Base-by-base conservation (phyloP, 2,797 vertebrate species). In the Lophius americanus region DNA sequence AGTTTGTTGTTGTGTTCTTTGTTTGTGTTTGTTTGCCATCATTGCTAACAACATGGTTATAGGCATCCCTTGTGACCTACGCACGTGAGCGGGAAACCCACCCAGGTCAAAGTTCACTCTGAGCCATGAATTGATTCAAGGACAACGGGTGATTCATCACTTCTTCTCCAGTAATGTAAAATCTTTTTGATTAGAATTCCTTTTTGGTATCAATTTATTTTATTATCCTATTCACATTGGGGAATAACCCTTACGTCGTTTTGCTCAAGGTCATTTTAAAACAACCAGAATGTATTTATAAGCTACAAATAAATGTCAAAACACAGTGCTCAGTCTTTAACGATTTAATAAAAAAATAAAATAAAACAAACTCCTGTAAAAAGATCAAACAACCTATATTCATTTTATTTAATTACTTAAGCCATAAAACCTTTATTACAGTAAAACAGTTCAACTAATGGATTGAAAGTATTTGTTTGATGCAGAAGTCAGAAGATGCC, bases 171-270 rank as follows among this genome's bases (percentile, higher is more conserved):
- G 54, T 73, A 74, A 81, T 42, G 79, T 75, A 60, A 73, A 68
- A 70, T 53, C 12, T 50, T 36, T 83, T 68, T 73, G 52, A 81
- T 79, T 76, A 54, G 68, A 64, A 65, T 62, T 78, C 73, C 66
- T 74, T 83, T 83, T 84, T 69, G 60, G 70, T 68, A 67, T 82
- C 56, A 64, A 39, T 86, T 79, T 81, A 11, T 65, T 84, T 85
- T 85, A 83, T 84, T 75, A 59, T 50, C 44, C 7, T 11, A 43
- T 10, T 52, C 41, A 41, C 37, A 42, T 66, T 32, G 32, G 8
- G 35, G 5, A 63, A 73, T 59, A 73, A 78, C 64, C 42, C n/a
- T 46, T 39, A 51, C 51, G 37, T n/a, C 61, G 63, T 23, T 58
- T 50, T 11, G 52, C 56, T 85, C 84, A 88, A 87, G 83, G 81